Conservation (phyloP, 2,888 invertebrate species). For the Palloptera scutellata region DNA sequence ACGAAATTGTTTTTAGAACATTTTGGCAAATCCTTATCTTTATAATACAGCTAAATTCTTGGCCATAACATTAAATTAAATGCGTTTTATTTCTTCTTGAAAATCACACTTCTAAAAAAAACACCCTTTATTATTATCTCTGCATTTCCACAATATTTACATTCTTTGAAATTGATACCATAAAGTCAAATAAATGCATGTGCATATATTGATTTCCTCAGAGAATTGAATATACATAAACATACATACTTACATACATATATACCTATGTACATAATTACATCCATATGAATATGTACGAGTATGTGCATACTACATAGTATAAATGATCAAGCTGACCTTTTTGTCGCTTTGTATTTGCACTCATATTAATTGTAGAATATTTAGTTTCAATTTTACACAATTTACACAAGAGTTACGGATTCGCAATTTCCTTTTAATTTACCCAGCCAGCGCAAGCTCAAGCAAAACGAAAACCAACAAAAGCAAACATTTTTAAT, state of each 20-base stretch:
- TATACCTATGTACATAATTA: too few species aligned
- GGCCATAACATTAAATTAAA: too few species aligned
- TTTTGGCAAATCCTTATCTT: neutral
- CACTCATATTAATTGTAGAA: conserved; percentile 11
- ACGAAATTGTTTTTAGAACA: neutral
- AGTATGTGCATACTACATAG: too few species aligned
- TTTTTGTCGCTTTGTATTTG: neutral
- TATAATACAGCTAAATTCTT: too few species aligned
- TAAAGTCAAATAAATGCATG: conserved; percentile 23
- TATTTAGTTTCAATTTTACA: conserved; percentile 15
- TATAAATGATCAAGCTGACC: neutral
- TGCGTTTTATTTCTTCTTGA: too few species aligned
- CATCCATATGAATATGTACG: neutral
- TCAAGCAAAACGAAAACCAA: too few species aligned
- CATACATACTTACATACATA: neutral
- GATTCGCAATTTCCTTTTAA: too few species aligned
- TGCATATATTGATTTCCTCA: conserved; percentile 22
- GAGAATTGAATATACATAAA: conserved; percentile 15
- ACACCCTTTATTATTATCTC: conserved; percentile 1
- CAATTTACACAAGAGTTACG: neutral
- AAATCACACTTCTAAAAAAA: too few species aligned
- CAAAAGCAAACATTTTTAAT: too few species aligned
- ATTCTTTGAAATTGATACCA: conserved; percentile 26
- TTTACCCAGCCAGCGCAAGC: too few species aligned
- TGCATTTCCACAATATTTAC: conserved; percentile 9